Base-by-base conservation (phyloP, 2,113 vertebrate genomes). In the Serilophus lunatus region DNA sequence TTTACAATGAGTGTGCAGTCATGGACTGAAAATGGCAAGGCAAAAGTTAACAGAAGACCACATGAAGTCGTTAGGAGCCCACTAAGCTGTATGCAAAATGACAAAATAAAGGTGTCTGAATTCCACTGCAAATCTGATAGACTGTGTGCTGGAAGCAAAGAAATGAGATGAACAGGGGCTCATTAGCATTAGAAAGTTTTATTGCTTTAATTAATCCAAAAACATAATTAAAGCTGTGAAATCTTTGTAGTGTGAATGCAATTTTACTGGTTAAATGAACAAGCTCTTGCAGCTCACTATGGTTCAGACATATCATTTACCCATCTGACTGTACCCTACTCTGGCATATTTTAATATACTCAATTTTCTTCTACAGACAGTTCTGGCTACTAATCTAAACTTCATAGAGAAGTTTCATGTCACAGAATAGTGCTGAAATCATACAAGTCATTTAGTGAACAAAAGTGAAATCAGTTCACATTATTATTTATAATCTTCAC, bases 161-260 rank as follows among this genome's bases (percentile, higher is more conserved):
- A 91, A 93, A 91, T 33, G 53, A 84, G 86, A 89, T 29, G 65
- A 87, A 49, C 81, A 85, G 75, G 60, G 49, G 70, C 57, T 93
- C 65, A 38, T 82, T 57, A 65, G 40, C 66, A 38, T 9, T 69
- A 84, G 57, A 53, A 93, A 95, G 66, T 72, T 95, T 95, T 89
- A 82, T 74, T 85, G 87, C 95, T 95, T 95, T 96, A 95, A 95
- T 95, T 95, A 96, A 89, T 72, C 74, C 75, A 79, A 95, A 95
- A 77, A 1, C 50, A 54, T 89, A 95, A 87, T 91, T 92, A 96
- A 91, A 91, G 78, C 78, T 82, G 81, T 53, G 70, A 92, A 97
- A 82, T 91, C 74, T 53, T 89, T 64, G 89, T 89, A 82, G 77
- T 92, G 78, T 85, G 81, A 81, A 72, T 69, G 65, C 74, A 89